A percentile compares a stretch with the other conserved stretches of the same genome.
phyloP scores from a whole-genome alignment of 1,140 invertebrate genomes.

The Zaprionus ghesquierei region DNA sequence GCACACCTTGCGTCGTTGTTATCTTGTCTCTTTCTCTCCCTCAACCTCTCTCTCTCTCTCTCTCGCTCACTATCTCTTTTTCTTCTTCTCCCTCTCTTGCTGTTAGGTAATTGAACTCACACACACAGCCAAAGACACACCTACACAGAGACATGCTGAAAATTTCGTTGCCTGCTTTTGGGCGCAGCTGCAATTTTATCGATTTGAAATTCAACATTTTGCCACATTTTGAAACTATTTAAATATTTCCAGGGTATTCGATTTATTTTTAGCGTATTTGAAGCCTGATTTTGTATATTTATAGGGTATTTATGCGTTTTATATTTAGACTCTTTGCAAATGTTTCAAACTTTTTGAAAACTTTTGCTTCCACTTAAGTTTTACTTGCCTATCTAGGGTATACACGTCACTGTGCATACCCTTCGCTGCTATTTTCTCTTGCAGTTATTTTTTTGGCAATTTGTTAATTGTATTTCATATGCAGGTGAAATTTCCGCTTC shows the following conservation, averaged over 20 bases:
- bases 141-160: background rate
- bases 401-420: background rate
- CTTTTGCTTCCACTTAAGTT: background rate
- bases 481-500: constrained; percentile 55
- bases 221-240: background rate
- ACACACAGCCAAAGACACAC: too few species aligned
- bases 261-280: too few species aligned
- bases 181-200: constrained; percentile 56
- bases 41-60: background rate
- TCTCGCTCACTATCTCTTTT: too few species aligned
- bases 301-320: too few species aligned
- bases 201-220: constrained; percentile 51
- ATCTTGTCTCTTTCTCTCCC: background rate
- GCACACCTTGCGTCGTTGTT: background rate
- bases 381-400: background rate
- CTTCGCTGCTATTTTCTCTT: background rate
- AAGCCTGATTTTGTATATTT: too few species aligned
- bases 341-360: too few species aligned
- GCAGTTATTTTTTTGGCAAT: constrained; percentile 23
- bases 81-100: background rate
- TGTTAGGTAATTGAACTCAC: constrained; percentile 28
- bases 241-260: background rate
- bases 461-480: constrained; percentile 69
- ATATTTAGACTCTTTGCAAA: too few species aligned
- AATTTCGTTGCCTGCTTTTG: constrained; percentile 58